phyloP scores from a whole-genome alignment of 2,888 invertebrate genomes.

The Kryphioiulus occultus region DNA sequence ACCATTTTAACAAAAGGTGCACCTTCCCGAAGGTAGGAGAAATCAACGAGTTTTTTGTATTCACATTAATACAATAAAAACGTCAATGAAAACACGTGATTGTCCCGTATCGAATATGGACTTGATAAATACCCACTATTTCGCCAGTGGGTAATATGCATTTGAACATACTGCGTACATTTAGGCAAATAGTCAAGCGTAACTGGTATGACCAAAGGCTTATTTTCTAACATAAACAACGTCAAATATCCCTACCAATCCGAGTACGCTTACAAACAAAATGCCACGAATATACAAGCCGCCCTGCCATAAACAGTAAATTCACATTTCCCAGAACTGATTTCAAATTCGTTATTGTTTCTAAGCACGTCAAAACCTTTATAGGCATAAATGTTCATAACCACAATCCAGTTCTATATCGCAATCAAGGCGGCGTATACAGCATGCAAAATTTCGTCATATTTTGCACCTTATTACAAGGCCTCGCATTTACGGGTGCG shows the following conservation, averaged over 20 bases:
- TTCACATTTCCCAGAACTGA: conserved; percentile 4
- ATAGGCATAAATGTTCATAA: conserved; percentile 28
- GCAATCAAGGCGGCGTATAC: not conserved
- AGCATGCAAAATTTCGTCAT: not conserved
- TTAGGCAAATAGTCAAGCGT: too few species aligned
- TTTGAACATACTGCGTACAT: too few species aligned
- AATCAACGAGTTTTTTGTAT: too few species aligned
- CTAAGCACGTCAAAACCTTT: conserved; percentile 19
- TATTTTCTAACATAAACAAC: too few species aligned
- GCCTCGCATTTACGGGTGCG: not conserved
- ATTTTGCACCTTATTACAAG: conserved; percentile 8
- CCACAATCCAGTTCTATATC: not conserved
- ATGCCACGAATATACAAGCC: not conserved
- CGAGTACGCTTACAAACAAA: not conserved
- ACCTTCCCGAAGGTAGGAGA: too few species aligned
- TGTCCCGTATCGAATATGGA: too few species aligned
- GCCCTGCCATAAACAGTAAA: not conserved
- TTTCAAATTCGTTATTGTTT: conserved; percentile 12
- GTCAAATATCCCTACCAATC: not conserved
- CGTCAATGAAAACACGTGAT: too few species aligned
- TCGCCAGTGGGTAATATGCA: too few species aligned
- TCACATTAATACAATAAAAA: too few species aligned
- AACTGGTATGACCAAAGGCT: not conserved
- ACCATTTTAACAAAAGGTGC: too few species aligned
- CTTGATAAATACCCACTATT: too few species aligned